Conservation (phyloP, 2,113 vertebrate genomes). For the Sarotherodon lohbergeri region DNA sequence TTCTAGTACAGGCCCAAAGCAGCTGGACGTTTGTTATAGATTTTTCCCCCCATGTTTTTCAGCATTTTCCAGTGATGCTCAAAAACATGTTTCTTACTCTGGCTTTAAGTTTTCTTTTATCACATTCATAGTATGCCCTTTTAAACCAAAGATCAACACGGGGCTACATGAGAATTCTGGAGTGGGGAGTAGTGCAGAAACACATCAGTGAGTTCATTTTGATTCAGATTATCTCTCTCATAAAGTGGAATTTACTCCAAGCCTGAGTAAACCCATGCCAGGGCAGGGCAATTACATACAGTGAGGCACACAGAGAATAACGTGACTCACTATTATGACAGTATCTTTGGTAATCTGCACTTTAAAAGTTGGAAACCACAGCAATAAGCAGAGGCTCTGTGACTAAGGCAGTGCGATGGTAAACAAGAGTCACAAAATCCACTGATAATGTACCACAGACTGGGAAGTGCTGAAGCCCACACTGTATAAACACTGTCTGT, state of each 20-base stretch:
- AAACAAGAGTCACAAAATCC: not conserved
- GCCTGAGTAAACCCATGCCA: not conserved
- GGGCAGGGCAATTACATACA: not conserved
- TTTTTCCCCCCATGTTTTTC: rapidly evolving
- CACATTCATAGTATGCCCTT: not conserved
- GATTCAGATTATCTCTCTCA: constrained; percentile 24
- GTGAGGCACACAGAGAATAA: not conserved
- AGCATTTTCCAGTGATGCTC: not conserved
- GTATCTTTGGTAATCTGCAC: not conserved
- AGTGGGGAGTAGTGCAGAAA: not conserved
- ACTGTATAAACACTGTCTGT: not conserved
- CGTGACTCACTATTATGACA: not conserved
- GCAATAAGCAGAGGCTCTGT: not conserved
- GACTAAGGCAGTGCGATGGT: not conserved
- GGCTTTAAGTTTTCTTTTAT: not conserved
- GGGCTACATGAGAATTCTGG: not conserved
- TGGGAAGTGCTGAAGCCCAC: not conserved
- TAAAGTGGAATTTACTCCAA: constrained; percentile 37
- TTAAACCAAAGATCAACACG: not conserved
- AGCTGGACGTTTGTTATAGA: not conserved
- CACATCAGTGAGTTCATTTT: not conserved
- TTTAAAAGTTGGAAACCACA: not conserved
- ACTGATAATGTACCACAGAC: not conserved
- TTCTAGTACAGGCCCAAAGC: not conserved
- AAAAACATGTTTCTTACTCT: not conserved